Evolutionary conservation across 2,113 vertebrate species (phyloP), one percentile per base, ranked within the genome.

Genomic region (Ranitomeya variabilis): DNA sequence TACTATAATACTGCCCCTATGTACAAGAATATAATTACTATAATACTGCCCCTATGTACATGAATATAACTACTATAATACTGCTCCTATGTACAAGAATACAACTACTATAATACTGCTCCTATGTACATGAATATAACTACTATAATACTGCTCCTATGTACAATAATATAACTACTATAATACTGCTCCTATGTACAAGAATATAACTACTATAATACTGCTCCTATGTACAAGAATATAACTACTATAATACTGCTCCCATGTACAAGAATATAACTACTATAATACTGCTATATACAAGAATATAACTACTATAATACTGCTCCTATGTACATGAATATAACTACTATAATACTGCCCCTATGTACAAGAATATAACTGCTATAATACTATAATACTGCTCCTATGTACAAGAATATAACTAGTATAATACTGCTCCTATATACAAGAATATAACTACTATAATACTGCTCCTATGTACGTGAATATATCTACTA

Each of bases 171-270:
- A 71, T 71, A 71, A 31, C 23, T 71, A 71, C 67, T 71, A 71
- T 14, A 71, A 71, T 71, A 71, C 67, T 71, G 23, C 67, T n/a
- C 5, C 67, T 31, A 71, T 31, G n/a, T 71, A 71, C 67, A 71
- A 14, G 12, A 73, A 73, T 73, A 73, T 37, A 37, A 37, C 69
- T 37, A 73, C 26, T 73, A 73, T 73, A 73, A 73, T 73, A 37
- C 69, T 73, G 69, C 67, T 14, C 23, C 67, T 71, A 71, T 71
- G n/a, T 71, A 71, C 67, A 71, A 71, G 67, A 71, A 71, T 71
- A 71, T 71, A 71, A 71, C 23, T 71, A 71, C 67, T 71, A 71
- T 71, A 71, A 71, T 71, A 71, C 23, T 71, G 23, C 67, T 6
- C n/a, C 67, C 31, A 26, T 31, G 10, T 71, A 31, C 67, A 71